Base-by-base conservation (phyloP, 2,113 vertebrate genomes). In the Corythaeola cristata region DNA sequence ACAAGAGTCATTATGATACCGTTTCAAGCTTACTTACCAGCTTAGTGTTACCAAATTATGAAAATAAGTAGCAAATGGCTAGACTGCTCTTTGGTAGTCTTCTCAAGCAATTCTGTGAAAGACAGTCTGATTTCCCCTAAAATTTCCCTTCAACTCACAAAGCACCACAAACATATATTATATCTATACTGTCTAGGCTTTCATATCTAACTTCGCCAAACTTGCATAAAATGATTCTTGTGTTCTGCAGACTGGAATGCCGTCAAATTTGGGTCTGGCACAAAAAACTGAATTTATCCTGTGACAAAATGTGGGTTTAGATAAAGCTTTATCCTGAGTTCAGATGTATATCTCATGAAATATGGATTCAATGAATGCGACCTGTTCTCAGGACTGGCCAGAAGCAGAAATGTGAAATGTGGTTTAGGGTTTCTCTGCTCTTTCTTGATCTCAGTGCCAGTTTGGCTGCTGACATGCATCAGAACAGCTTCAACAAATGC, bases 321-420 rank as follows among this genome's bases (percentile, higher is more conserved):
- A 78, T 81, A 35, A 71, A 59, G 10, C 17, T 84, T 84, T 84
- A 35, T 41, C 39, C 19, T 47, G 21, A 52, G 27, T 87, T 91
- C 91, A 81, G 21, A 39, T 58, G 3, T 35, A 2, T 35, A 78
- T 64, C 16, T 74, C 33, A 22, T 64, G 32, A 81, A 68, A 52
- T 28, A 63, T 39, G 60, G 44, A 94, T 81, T 84, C 73, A 87
- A 24, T 82, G 89, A 75, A 63, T 26, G 10, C 35, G 49, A 83
- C 71, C 62, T 85, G 9, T 49, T 69, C n/a, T 90, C 72, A 77
- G 39, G 37, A 67, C 68, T 84, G 76, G 14, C 14, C 68, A 86
- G 44, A 94, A 86, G 39, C 4, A 77, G 55, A 90, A 93, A 90
- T 77, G 94, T 35, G 55, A 93, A 87, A 80, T 88, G 55, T 81